These are phyloP conservation scores for Venusia cambrica DNA, from an alignment of 2,888 invertebrate genomes.

Conservation along the genomic window DNA sequence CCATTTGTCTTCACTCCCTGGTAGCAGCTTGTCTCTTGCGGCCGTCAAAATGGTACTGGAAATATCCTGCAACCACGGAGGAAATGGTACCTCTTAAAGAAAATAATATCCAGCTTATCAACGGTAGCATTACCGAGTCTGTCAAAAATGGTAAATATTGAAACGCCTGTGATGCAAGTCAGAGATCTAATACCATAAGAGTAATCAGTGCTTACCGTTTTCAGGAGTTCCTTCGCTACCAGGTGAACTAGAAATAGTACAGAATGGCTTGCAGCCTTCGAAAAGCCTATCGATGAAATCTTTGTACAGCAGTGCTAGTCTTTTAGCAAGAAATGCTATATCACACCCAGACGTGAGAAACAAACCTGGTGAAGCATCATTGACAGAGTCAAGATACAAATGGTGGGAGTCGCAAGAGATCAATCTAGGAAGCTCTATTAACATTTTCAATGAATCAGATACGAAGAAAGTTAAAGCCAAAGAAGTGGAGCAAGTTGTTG, in stretches of 20 bases:
- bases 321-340: conserved; percentile 60
- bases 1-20: conserved; percentile 82
- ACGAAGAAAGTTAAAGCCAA: conserved; percentile 39
- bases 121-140: conserved; percentile 49
- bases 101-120: conserved; percentile 47
- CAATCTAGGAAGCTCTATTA: conserved; percentile 82
- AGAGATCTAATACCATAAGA: neutral
- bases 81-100: conserved; percentile 61
- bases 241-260: conserved; percentile 35
- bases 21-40: conserved; percentile 82
- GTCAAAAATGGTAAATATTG: conserved; percentile 49
- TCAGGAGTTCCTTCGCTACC: conserved; percentile 46
- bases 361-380: conserved; percentile 43
- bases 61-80: conserved; percentile 48
- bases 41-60: conserved; percentile 85
- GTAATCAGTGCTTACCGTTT: conserved; percentile 29
- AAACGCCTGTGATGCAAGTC: neutral
- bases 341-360: conserved; percentile 68
- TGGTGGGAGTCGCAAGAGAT: conserved; percentile 82
- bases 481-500: conserved; percentile 30
- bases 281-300: conserved; percentile 69
- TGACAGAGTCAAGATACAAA: conserved; percentile 58
- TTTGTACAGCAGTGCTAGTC: conserved; percentile 46
- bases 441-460: conserved; percentile 74
- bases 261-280: conserved; percentile 44